phyloP scores from a whole-genome alignment of 2,888 invertebrate species.

The Pilophorus perplexus region DNA sequence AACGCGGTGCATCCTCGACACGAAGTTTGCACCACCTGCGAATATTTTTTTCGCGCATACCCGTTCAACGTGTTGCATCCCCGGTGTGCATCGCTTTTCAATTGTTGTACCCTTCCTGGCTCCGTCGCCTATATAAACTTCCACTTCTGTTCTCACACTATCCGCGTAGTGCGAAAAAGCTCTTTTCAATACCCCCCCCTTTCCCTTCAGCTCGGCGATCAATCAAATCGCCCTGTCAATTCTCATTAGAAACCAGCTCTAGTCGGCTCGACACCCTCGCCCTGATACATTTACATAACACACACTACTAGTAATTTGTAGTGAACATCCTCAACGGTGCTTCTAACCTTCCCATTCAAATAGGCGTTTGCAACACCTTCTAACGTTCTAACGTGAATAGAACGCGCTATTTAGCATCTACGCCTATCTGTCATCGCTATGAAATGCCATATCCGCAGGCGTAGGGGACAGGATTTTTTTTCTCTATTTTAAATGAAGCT shows the following conservation, averaged over 20 bases:
- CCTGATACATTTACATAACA: constrained; percentile 2
- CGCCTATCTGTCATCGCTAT: too few relatives aligned
- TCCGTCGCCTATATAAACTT: constrained; percentile 8
- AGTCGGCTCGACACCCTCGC: not conserved
- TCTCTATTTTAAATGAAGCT: too few relatives aligned
- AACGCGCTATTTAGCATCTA: too few relatives aligned
- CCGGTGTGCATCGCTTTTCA: not conserved
- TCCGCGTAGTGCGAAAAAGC: constrained; percentile 9
- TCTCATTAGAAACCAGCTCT: constrained; percentile 9
- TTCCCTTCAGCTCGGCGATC: constrained; percentile 17
- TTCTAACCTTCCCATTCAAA: constrained; percentile 3
- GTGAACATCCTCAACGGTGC: constrained; percentile 3
- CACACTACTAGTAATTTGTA: constrained; percentile 13
- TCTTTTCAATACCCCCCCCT: constrained; percentile 6
- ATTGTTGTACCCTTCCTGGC: constrained; percentile 1
- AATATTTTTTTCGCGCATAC: constrained; percentile 21
- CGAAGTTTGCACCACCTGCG: not conserved
- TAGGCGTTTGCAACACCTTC: constrained; percentile 6
- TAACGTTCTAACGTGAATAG: not conserved
- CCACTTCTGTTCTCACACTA: constrained; percentile 18
- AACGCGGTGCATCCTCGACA: not conserved
- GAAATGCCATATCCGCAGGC: too few relatives aligned
- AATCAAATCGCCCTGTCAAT: constrained; percentile 16
- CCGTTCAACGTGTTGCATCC: constrained; percentile 30
- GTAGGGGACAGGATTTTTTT: too few relatives aligned